phyloP scores from a whole-genome alignment of 2,797 vertebrate species.

The Acrossocheilus wenchowensis region DNA sequence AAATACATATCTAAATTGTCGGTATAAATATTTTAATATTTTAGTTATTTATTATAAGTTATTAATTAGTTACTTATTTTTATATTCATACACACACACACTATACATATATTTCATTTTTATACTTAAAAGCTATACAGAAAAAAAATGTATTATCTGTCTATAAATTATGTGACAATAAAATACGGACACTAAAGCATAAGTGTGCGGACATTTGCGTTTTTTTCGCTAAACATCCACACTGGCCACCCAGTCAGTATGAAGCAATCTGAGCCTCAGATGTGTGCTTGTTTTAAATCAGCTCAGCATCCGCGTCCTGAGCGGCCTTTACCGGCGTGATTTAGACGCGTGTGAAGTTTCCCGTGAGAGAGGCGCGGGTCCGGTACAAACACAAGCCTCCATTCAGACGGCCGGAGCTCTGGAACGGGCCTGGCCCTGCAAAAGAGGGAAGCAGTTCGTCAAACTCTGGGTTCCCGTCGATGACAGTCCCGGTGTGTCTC shows the following conservation, averaged over 20 bases:
- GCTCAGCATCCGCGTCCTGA: neutral
- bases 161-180: neutral
- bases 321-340: neutral
- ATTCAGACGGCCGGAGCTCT: constrained; percentile 56
- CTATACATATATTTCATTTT: neutral
- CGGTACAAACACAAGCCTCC: constrained; percentile 58
- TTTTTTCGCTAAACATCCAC: neutral
- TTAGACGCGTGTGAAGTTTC: constrained; percentile 5
- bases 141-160: neutral
- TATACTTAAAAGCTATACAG: neutral
- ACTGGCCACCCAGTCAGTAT: neutral
- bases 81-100: neutral
- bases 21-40: too few species aligned
- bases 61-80: too few species aligned
- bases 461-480: constrained; percentile 53
- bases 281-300: neutral
- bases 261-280: constrained; percentile 2
- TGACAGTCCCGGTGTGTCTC: constrained; percentile 59
- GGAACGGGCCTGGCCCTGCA: constrained; percentile 45
- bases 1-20: too few species aligned
- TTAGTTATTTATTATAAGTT: too few species aligned
- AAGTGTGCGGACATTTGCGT: neutral
- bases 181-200: neutral
- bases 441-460: constrained; percentile 62
- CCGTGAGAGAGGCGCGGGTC: constrained; percentile 25